phyloP scores from a whole-genome alignment of 2,113 vertebrate species.

The Acanthochromis polyacanthus region DNA sequence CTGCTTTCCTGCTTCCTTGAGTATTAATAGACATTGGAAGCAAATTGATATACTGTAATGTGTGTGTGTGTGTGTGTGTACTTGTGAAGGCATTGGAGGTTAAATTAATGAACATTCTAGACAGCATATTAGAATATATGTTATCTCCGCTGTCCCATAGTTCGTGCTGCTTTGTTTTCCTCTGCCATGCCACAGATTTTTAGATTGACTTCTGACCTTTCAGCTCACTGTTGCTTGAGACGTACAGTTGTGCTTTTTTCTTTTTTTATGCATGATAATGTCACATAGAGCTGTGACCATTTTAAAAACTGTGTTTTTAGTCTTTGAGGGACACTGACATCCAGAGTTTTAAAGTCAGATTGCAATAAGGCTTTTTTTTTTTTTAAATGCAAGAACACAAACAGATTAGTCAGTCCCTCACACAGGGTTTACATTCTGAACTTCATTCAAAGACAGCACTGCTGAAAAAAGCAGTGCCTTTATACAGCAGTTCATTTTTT shows the following conservation, averaged over 20 bases:
- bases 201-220: slow-evolving; percentile 10
- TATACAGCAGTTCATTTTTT: neutral
- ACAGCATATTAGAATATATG: neutral
- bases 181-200: neutral
- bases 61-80: neutral
- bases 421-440: too few species aligned
- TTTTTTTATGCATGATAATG: neutral
- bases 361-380: neutral
- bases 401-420: too few species aligned
- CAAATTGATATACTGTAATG: too few species aligned
- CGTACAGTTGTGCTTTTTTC: neutral
- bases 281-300: neutral
- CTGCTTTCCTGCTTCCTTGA: neutral
- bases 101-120: neutral
- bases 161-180: neutral
- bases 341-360: neutral
- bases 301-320: neutral
- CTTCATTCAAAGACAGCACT: too few species aligned
- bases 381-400: neutral
- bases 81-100: neutral
- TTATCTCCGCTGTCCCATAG: neutral
- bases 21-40: neutral
- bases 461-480: too few species aligned
- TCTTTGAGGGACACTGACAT: neutral
- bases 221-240: neutral